Evolutionary conservation across 2,113 vertebrate species (phyloP), one percentile per base, ranked within the genome.

Genomic region (Coturnix japonica): DNA sequence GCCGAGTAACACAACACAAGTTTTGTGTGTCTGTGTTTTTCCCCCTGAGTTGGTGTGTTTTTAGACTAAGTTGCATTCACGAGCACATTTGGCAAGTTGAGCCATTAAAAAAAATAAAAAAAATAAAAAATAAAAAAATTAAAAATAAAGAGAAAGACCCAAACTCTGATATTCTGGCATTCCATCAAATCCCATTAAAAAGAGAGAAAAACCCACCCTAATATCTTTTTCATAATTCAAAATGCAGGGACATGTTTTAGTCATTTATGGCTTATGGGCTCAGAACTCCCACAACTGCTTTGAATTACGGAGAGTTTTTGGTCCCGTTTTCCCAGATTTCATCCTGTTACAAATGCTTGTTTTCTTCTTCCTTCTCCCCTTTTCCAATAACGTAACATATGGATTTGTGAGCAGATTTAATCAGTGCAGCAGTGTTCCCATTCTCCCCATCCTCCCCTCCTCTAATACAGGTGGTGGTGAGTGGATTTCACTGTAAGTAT

Each of bases 161-260:
- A 85, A 90, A 85, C 87, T 64, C 44, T 73, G 56, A 88, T 85
- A 74, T 74, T 91, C 81, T 95, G 91, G 93, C 93, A 74, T 74
- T 18, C 25, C 39, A 81, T 85, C 84, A 95, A 88, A 91, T 93
- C 84, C 87, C 84, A 85, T 93, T 91, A 88, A 93, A 94, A 85
- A 85, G 76, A 81, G 87, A 91, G 90, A 89, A 91, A 94, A 85
- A 69, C 80, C 80, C 80, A 85, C 87, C 80, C 84, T 85, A 91
- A 91, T 90, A 93, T 93, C 84, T 74, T 93, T 93, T 91, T 91
- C 91, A 81, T 91, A 93, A 88, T 85, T 56, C 84, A 69, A 85
- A 92, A 85, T 74, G 66, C 87, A 91, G 80, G 84, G 84, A 88
- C 93, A 95, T 93, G 91, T 93, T 95, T 95, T 88, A 95, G 93